Evolutionary conservation across 2,888 invertebrate species (phyloP).

Genomic region (Cheilosia vulpina): DNA sequence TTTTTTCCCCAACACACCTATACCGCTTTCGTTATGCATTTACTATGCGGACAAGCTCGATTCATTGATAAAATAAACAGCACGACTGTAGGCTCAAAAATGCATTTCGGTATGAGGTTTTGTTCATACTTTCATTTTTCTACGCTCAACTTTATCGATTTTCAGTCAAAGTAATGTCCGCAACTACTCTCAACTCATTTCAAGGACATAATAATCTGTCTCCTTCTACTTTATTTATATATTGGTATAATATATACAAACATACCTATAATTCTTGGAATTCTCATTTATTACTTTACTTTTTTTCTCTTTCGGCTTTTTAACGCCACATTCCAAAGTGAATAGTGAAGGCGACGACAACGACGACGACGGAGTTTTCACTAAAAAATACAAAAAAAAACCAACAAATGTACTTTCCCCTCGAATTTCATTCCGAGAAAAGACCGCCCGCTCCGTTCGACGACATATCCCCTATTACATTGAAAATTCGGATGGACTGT

Average conservation of each 20-base stretch:
- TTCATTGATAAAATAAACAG: too few species aligned
- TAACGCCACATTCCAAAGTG: slow-evolving; percentile 34
- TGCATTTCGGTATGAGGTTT: too few species aligned
- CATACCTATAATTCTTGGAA: slow-evolving; percentile 29
- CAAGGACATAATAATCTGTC: slow-evolving; percentile 49
- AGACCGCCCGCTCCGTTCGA: slow-evolving; percentile 38
- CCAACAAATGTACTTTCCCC: slow-evolving; percentile 49
- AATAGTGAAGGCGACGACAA: neutral
- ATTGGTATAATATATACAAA: too few species aligned
- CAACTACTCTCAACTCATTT: slow-evolving; percentile 9
- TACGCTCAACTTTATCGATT: slow-evolving; percentile 40
- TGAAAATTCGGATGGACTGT: neutral
- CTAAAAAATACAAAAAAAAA: slow-evolving; percentile 32
- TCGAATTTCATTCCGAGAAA: slow-evolving; percentile 52
- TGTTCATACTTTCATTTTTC: slow-evolving; percentile 14
- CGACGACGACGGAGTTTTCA: slow-evolving; percentile 28
- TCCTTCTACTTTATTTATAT: neutral
- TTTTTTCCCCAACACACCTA: too few species aligned
- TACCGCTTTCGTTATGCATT: too few species aligned
- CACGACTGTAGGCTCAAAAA: too few species aligned
- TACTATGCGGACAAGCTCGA: too few species aligned
- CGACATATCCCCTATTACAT: slow-evolving; percentile 39
- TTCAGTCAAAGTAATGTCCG: neutral
- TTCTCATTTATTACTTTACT: neutral
- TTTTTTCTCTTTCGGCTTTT: slow-evolving; percentile 27